These are phyloP conservation scores for Panzeria rudis DNA, from an alignment of 2,888 invertebrate species.

Conservation along the genomic window DNA sequence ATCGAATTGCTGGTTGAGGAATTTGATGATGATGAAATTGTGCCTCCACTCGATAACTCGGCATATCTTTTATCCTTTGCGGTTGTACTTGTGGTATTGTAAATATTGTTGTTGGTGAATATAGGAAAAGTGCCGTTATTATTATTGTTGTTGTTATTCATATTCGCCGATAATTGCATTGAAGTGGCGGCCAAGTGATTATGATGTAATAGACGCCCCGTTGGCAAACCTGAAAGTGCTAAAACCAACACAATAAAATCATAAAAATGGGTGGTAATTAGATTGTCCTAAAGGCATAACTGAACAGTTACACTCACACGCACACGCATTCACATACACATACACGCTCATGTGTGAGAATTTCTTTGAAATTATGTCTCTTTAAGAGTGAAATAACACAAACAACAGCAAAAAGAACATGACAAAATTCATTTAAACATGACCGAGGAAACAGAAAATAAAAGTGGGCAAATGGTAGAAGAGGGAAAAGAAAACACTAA, in stretches of 20 bases:
- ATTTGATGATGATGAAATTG: constrained; percentile 81
- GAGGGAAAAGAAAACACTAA: constrained; percentile 10
- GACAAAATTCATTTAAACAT: constrained; percentile 42
- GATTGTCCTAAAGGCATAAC: constrained; percentile 59
- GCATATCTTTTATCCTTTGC: constrained; percentile 72
- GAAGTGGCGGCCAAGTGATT: constrained; percentile 82
- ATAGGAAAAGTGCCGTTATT: constrained; percentile 80
- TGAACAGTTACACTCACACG: neutral
- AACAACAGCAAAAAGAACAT: constrained; percentile 42
- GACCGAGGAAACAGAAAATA: constrained; percentile 4
- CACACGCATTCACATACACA: constrained; percentile 7
- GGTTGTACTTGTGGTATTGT: constrained; percentile 73
- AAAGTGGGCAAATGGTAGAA: neutral
- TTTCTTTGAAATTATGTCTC: neutral
- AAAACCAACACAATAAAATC: constrained; percentile 50
- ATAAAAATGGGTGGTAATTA: constrained; percentile 68
- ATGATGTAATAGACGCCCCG: constrained; percentile 83
- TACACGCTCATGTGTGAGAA: constrained; percentile 35
- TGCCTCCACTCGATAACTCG: constrained; percentile 79
- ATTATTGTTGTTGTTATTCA: constrained; percentile 73
- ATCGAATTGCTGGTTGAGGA: constrained; percentile 83
- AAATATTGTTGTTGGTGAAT: constrained; percentile 77
- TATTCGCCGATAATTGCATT: constrained; percentile 82
- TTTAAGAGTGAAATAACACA: neutral
- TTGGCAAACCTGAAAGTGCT: constrained; percentile 81